These are phyloP conservation scores for Chironomus tepperi DNA, from an alignment of 1,140 invertebrate species.

Conservation along the genomic window DNA sequence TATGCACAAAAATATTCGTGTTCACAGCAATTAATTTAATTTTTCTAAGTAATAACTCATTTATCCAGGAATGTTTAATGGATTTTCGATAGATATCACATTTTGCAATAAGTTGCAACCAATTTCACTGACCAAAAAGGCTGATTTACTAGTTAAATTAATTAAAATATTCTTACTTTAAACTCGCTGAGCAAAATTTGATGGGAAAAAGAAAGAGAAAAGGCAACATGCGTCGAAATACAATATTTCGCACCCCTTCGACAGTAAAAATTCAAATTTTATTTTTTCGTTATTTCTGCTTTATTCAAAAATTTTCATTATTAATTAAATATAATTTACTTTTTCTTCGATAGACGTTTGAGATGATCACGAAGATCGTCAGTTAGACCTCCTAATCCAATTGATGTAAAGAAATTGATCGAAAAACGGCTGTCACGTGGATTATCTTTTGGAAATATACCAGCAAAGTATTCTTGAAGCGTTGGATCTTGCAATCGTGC, in stretches of 20 bases:
- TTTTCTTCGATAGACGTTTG: constrained; percentile 65
- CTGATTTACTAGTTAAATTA: background rate
- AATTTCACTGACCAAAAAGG: background rate
- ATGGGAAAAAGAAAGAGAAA: constrained; percentile 1
- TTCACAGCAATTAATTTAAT: background rate
- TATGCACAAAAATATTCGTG: too few species aligned
- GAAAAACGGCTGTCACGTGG: constrained; percentile 95
- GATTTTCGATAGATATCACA: background rate
- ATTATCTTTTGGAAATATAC: constrained; percentile 91
- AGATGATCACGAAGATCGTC: constrained; percentile 87
- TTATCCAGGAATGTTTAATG: background rate
- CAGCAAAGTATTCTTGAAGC: constrained; percentile 76
- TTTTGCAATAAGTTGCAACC: background rate
- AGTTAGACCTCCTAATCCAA: constrained; percentile 93
- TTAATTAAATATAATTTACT: background rate
- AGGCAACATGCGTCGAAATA: too few species aligned
- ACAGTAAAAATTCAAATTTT: too few species aligned
- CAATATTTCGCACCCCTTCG: too few species aligned
- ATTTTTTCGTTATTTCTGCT: background rate
- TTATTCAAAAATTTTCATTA: background rate
- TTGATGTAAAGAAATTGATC: constrained; percentile 99
- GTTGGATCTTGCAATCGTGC: constrained; percentile 80
- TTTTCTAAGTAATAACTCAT: background rate
- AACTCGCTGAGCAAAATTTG: background rate
- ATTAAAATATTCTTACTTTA: background rate